These are phyloP conservation scores for Sebastes aleutianus DNA, from an alignment of 2,797 vertebrate species.

Conservation along the genomic window DNA sequence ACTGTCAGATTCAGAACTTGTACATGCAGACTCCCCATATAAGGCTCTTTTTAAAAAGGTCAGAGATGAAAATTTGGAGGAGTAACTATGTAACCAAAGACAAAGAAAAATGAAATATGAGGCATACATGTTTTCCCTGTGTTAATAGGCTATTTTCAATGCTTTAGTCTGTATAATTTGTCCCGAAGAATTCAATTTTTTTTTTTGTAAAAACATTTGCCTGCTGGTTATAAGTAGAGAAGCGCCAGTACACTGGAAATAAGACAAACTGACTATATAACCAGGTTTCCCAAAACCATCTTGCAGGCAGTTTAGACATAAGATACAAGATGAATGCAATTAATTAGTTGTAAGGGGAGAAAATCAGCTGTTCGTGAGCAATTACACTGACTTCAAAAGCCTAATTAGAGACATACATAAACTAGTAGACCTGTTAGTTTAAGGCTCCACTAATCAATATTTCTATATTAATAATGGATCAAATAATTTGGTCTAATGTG, in stretches of 20 bases:
- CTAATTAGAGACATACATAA: background rate
- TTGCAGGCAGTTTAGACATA: background rate
- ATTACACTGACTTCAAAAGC: background rate
- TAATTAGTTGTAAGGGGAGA: background rate
- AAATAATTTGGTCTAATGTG: background rate
- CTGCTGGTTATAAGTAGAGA: background rate
- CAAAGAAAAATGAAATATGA: background rate
- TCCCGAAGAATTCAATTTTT: background rate
- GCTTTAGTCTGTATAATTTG: background rate
- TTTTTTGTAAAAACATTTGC: background rate
- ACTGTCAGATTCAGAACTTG: conserved; percentile 28
- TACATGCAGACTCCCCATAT: background rate
- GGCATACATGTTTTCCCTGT: background rate
- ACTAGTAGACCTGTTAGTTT: background rate
- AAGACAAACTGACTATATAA: background rate
- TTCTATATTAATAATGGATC: background rate
- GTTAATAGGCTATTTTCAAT: background rate
- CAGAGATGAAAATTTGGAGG: background rate
- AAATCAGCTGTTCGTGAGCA: background rate
- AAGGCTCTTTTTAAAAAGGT: background rate
- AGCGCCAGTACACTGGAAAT: background rate
- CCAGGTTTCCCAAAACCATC: background rate
- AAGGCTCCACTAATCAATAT: background rate
- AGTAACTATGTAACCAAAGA: background rate
- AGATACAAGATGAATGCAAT: background rate